Evolutionary conservation across 2,797 vertebrate species (phyloP).

Genomic region (Pseudochaenichthys georgianus): DNA sequence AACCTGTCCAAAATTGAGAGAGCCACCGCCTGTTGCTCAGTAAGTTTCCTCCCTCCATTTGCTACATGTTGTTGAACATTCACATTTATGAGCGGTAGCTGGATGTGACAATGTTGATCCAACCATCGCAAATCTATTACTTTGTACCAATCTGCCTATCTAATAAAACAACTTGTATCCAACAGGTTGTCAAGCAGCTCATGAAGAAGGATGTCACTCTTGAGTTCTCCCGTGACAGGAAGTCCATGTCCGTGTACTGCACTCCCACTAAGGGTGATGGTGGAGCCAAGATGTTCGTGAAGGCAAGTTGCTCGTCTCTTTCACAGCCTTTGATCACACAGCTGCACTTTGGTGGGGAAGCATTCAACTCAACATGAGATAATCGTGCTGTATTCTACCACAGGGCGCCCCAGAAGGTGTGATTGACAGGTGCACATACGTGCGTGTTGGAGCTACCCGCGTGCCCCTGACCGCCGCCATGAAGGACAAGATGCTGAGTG

Average conservation of each 20-base stretch:
- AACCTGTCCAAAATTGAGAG: constrained; percentile 88
- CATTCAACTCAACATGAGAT: neutral
- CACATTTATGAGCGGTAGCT: neutral
- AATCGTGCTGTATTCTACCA: constrained; percentile 2
- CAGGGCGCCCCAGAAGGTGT: constrained; percentile 96
- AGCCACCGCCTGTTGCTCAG: constrained; percentile 91
- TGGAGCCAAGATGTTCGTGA: constrained; percentile 95
- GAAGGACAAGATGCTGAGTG: constrained; percentile 90
- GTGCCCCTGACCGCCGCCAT: constrained; percentile 88
- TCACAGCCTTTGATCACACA: neutral
- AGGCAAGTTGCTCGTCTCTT: constrained; percentile 78
- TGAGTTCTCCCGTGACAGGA: constrained; percentile 97
- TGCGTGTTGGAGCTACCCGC: constrained; percentile 92
- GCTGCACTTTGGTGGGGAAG: neutral
- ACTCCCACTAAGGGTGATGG: constrained; percentile 91
- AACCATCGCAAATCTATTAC: no score
- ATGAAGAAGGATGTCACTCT: constrained; percentile 97
- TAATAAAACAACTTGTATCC: neutral
- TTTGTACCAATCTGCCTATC: neutral
- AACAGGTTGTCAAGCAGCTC: constrained; percentile 93
- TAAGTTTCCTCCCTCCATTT: constrained; percentile 68
- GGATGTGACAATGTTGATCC: no score
- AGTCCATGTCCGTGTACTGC: constrained; percentile 97
- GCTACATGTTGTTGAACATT: neutral
- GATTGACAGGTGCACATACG: constrained; percentile 93